Percentiles rank a stretch among this genome's conserved stretches.
Conservation (phyloP, 2,797 vertebrate genomes). For the Erpetoichthys calabaricus region DNA sequence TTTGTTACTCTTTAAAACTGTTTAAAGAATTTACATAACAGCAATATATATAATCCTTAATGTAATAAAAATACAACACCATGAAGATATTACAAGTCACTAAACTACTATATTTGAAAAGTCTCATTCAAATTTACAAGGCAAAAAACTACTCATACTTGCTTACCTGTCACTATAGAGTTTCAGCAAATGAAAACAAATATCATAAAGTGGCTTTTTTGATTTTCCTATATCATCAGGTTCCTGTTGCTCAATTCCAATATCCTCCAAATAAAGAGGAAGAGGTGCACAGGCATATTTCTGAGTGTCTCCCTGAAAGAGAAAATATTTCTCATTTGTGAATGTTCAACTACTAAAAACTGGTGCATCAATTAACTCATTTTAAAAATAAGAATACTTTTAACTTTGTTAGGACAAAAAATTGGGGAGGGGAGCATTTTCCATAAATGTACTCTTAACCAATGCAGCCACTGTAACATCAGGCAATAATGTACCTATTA, state of each 20-base stretch:
- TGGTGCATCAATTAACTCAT: too few species aligned
- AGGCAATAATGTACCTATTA: too few species aligned
- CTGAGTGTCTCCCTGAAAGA: constrained; percentile 54
- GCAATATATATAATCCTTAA: neutral
- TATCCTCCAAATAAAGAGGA: constrained; percentile 68
- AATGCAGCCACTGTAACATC: too few species aligned
- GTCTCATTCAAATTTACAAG: neutral
- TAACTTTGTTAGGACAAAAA: neutral
- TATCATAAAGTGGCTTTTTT: constrained; percentile 54
- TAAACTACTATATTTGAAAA: neutral
- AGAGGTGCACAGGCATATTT: constrained; percentile 72
- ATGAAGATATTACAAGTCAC: neutral
- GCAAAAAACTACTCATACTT: neutral
- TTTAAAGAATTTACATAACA: too few species aligned
- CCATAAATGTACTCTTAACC: too few species aligned
- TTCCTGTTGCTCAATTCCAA: constrained; percentile 25
- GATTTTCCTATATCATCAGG: constrained; percentile 23
- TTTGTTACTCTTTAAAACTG: too few species aligned
- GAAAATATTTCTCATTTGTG: neutral
- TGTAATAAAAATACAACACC: neutral
- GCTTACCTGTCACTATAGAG: constrained; percentile 83
- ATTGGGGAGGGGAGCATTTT: neutral
- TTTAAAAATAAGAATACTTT: too few species aligned
- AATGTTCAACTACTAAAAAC: neutral
- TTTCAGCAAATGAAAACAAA: constrained; percentile 87